phyloP scores from a whole-genome alignment of 2,113 vertebrate genomes.

The Megaleporinus macrocephalus region DNA sequence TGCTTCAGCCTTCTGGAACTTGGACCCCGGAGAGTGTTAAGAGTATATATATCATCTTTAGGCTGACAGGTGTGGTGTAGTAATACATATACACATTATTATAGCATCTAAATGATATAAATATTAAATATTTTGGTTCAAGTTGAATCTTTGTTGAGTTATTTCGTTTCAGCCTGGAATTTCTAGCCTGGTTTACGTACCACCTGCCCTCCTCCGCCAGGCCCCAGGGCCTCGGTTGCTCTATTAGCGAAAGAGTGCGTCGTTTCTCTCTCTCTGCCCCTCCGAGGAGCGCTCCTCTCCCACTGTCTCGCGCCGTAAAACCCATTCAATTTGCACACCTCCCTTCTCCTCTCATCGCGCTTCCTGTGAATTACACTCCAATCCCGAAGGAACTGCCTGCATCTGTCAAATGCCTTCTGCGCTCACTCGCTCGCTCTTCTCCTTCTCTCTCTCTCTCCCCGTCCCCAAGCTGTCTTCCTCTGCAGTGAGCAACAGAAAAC shows the following conservation, averaged over 20 bases:
- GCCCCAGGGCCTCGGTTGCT: background rate
- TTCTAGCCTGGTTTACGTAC: no score
- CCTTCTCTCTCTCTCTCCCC: background rate
- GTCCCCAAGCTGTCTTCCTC: slow-evolving; percentile 4
- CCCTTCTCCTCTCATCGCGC: slow-evolving; percentile 25
- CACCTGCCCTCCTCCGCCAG: background rate
- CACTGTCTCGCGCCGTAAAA: slow-evolving; percentile 27
- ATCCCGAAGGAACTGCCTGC: slow-evolving; percentile 38
- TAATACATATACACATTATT: no score
- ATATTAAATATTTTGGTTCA: background rate
- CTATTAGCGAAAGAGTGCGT: slow-evolving; percentile 16
- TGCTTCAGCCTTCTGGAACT: no score
- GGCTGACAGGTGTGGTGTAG: no score
- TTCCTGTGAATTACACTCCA: slow-evolving; percentile 42
- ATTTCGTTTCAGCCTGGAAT: background rate
- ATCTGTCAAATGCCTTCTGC: slow-evolving; percentile 39
- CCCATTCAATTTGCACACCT: slow-evolving; percentile 48
- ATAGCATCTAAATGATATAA: no score
- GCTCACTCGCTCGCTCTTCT: background rate
- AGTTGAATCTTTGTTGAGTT: background rate
- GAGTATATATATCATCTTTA: no score
- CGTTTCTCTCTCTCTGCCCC: slow-evolving; percentile 26
- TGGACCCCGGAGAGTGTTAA: no score
- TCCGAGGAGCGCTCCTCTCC: slow-evolving; percentile 4
- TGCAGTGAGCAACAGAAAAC: slow-evolving; percentile 11